Evolutionary conservation across 2,113 vertebrate species (phyloP).

Genomic region (Miniopterus natalensis): DNA sequence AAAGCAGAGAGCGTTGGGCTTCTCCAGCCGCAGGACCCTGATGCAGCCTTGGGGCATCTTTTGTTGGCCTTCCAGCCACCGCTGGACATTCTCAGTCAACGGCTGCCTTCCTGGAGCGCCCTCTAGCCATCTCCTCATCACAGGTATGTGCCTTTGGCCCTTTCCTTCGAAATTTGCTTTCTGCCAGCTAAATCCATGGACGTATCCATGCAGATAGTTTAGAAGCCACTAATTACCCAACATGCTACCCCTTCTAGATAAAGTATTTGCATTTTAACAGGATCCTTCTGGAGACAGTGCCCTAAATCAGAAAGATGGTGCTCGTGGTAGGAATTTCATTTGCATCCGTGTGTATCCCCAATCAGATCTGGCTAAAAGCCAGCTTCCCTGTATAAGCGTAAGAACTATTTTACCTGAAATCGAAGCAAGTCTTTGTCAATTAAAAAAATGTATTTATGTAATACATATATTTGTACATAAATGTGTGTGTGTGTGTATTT

Average conservation of each 20-base stretch:
- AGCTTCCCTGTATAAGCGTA: not conserved
- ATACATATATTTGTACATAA: not conserved
- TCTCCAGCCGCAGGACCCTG: not conserved
- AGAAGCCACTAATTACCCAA: not conserved
- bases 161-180: not conserved
- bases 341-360: not conserved
- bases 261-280: constrained; percentile 65
- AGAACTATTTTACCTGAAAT: constrained; percentile 62
- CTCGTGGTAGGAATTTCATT: constrained; percentile 26
- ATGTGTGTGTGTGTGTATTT: not conserved
- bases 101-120: not conserved
- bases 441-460: constrained; percentile 68
- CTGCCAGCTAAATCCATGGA: not conserved
- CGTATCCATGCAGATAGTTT: not conserved
- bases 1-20: not conserved
- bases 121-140: not conserved
- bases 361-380: not conserved
- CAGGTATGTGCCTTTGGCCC: not conserved
- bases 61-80: not conserved
- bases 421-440: constrained; percentile 78
- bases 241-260: constrained; percentile 5
- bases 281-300: constrained; percentile 21
- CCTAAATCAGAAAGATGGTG: constrained; percentile 28
- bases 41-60: not conserved
- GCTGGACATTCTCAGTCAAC: not conserved